Evolutionary conservation across 2,113 vertebrate genomes (phyloP).

Genomic region (Dicrurus megarhynchus): DNA sequence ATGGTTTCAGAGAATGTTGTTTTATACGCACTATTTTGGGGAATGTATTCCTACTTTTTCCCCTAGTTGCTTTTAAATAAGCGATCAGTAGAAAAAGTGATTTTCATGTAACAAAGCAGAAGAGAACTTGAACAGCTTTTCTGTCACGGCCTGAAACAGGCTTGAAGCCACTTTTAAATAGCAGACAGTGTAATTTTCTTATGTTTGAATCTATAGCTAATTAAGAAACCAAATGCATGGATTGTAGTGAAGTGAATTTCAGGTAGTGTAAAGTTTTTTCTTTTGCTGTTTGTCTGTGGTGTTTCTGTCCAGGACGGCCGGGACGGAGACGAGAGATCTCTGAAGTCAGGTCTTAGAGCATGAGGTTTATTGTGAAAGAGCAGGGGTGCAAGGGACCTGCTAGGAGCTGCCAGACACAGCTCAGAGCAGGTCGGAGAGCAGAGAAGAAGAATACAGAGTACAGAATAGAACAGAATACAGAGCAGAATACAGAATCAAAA

Average conservation of each 20-base stretch:
- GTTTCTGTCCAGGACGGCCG: no score
- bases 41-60: not conserved
- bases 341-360: no score
- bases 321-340: no score
- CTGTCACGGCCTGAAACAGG: not conserved
- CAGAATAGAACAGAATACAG: no score
- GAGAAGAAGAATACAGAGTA: no score
- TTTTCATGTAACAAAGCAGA: not conserved
- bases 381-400: no score
- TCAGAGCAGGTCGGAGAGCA: no score
- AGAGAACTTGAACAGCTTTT: not conserved
- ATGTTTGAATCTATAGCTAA: not conserved
- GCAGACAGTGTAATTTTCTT: not conserved
- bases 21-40: not conserved
- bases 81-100: not conserved
- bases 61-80: not conserved
- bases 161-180: not conserved
- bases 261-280: no score
- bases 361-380: no score
- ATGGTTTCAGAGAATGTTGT: not conserved
- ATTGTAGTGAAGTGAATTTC: not conserved
- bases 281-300: no score
- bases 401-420: no score
- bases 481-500: no score
- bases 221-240: not conserved